A percentile compares a stretch with the other conserved stretches of the same genome.
phyloP scores from a whole-genome alignment of 1,140 invertebrate genomes.

The Diachasmimorpha longicaudata region DNA sequence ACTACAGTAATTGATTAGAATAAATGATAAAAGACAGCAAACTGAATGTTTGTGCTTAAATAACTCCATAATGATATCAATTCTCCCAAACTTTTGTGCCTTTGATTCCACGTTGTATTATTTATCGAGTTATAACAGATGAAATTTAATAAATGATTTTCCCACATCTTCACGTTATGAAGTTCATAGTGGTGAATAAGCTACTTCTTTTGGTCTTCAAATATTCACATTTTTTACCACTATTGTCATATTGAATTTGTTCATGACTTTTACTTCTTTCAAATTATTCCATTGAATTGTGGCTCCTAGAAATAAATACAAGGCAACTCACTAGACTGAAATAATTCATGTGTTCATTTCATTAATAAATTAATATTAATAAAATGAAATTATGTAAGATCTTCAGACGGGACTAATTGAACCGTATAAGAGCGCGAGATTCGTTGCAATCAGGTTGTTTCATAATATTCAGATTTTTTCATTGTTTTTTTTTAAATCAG shows the following conservation, averaged over 20 bases:
- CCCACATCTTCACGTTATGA: conserved; percentile 17
- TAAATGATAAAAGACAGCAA: neutral
- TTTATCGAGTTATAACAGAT: conserved; percentile 38
- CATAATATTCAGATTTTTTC: no score
- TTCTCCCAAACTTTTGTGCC: conserved; percentile 49
- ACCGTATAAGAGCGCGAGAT: neutral
- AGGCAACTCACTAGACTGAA: conserved; percentile 33
- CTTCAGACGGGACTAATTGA: neutral
- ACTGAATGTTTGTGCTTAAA: neutral
- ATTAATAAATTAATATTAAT: neutral
- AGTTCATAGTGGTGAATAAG: neutral
- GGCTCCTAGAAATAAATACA: conserved; percentile 57
- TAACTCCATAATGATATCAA: conserved; percentile 18
- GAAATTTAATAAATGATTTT: conserved; percentile 39
- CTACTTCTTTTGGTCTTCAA: neutral
- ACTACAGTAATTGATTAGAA: conserved; percentile 1
- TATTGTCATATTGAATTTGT: conserved; percentile 38
- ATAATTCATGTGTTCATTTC: conserved; percentile 17
- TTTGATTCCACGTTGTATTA: conserved; percentile 52
- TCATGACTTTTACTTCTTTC: conserved; percentile 29
- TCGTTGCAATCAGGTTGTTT: no score
- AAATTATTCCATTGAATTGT: conserved; percentile 42
- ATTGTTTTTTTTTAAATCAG: no score
- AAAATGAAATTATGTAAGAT: neutral
- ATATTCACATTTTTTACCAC: neutral